Base-by-base conservation (phyloP, 2,797 vertebrate genomes). In the Lindbergichthys nudifrons region DNA sequence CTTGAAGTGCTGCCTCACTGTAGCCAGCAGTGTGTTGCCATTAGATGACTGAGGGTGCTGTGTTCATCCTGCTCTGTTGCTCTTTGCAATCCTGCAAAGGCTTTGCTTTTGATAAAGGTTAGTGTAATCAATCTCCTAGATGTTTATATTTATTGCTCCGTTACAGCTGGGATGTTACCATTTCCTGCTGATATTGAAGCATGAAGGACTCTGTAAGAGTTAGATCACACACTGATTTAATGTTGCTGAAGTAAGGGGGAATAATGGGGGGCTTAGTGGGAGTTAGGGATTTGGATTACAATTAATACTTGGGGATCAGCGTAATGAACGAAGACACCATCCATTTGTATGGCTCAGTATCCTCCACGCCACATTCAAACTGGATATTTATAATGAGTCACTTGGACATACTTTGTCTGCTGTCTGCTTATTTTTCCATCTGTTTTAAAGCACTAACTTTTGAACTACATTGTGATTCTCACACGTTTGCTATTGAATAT, bases 321-420 rank as follows among this genome's bases (percentile, higher is more conserved):
- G 41, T 89, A 80, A 92, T 92, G 88, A 91, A 86, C 30, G 65
- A 85, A 89, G 84, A 85, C 82, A 71, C 70, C 70, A 77, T 88
- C 72, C 79, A 75, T 87, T 91, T 92, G 85, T 87, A 89, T 83
- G 83, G 78, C 65, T 88, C 85, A 85, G 93, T 90, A 91, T 88
- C 79, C 82, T 73, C 64, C 45, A 61, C 74, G 65, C 60, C 71
- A 85, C 66, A 79, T 81, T 88, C 41, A 73, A 77, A 77, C 62
- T 16, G 72, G 65, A 74, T 84, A 47, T 74, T 79, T 79, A 56
- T 87, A 87, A 89, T 89, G 80, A 84, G 73, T 78, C 73, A 72
- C 81, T 70, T 77, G 74, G 78, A 80, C 63, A 57, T 87, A 45
- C 61, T 79, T 79, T 68, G 68, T 67, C 47, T 53, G 65, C 69